Evolutionary conservation across 2,797 vertebrate species (phyloP).

Genomic region (Poecilia picta): DNA sequence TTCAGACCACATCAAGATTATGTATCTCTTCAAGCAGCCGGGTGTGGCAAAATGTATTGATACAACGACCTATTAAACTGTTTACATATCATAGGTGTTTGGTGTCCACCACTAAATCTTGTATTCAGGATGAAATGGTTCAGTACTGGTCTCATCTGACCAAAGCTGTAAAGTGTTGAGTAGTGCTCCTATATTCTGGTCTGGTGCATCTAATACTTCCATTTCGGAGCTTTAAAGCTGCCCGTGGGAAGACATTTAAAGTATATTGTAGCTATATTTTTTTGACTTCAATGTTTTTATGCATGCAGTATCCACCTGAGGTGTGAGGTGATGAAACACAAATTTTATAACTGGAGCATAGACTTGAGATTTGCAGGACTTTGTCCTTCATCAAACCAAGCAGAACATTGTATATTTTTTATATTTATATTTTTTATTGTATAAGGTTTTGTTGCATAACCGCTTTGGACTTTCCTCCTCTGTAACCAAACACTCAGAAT

Average conservation of each 20-base stretch:
- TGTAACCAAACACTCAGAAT: slow-evolving; percentile 21
- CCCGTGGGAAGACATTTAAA: background rate
- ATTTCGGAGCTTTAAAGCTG: background rate
- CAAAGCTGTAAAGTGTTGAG: background rate
- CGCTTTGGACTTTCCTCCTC: slow-evolving; percentile 26
- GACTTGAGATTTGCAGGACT: background rate
- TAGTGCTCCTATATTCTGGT: background rate
- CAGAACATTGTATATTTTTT: background rate
- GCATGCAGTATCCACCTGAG: background rate
- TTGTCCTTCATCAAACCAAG: background rate
- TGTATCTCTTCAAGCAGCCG: background rate
- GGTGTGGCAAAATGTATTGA: background rate
- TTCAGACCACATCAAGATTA: background rate
- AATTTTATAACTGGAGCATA: background rate
- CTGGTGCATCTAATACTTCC: background rate
- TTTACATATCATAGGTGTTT: background rate
- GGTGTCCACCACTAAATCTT: background rate
- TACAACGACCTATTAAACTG: background rate
- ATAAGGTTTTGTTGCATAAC: slow-evolving; percentile 6
- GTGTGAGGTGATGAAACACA: background rate
- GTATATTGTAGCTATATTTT: background rate
- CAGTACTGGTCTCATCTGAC: background rate
- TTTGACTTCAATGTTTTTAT: background rate
- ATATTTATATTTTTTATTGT: too few species aligned
- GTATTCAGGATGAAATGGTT: background rate